Percentiles rank a stretch among this genome's conserved stretches.
Evolutionary conservation across 2,888 invertebrate species (phyloP).

Genomic region (Pseudeuparius sepicola): DNA sequence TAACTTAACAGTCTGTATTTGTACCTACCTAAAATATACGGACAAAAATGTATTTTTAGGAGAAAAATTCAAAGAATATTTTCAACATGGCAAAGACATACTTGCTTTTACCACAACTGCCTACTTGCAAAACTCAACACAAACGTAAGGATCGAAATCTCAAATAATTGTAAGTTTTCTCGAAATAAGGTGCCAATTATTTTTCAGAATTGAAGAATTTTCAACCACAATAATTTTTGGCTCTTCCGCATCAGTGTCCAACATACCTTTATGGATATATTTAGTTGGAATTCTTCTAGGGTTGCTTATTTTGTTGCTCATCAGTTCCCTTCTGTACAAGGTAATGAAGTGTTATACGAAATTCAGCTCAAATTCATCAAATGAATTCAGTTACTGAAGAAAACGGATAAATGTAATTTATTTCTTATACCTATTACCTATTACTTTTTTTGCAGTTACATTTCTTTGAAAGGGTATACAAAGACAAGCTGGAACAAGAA

Average conservation of each 20-base stretch:
- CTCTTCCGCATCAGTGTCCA: too few species aligned
- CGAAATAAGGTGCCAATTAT: neutral
- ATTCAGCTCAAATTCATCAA: too few species aligned
- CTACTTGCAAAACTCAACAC: constrained; percentile 15
- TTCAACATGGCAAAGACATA: too few species aligned
- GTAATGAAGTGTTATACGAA: too few species aligned
- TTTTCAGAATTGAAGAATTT: constrained; percentile 20
- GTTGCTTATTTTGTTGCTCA: constrained; percentile 18
- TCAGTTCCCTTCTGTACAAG: constrained; percentile 22
- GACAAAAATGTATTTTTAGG: too few species aligned
- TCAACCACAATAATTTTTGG: constrained; percentile 20
- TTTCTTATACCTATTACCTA: too few species aligned
- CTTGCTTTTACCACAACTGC: constrained; percentile 21
- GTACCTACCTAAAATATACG: too few species aligned
- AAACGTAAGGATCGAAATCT: constrained; percentile 21
- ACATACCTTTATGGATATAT: constrained; percentile 23
- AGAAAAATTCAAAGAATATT: too few species aligned
- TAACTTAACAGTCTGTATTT: too few species aligned
- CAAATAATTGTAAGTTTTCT: too few species aligned
- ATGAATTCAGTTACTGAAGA: too few species aligned
- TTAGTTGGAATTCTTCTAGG: constrained; percentile 20
- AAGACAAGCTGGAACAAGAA: constrained; percentile 23
- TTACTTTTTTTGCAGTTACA: constrained; percentile 26
- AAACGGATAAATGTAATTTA: too few species aligned
- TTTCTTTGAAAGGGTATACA: constrained; percentile 24